These are phyloP conservation scores for Sepioteuthis lessoniana DNA, from an alignment of 2,888 invertebrate species.

Conservation along the genomic window DNA sequence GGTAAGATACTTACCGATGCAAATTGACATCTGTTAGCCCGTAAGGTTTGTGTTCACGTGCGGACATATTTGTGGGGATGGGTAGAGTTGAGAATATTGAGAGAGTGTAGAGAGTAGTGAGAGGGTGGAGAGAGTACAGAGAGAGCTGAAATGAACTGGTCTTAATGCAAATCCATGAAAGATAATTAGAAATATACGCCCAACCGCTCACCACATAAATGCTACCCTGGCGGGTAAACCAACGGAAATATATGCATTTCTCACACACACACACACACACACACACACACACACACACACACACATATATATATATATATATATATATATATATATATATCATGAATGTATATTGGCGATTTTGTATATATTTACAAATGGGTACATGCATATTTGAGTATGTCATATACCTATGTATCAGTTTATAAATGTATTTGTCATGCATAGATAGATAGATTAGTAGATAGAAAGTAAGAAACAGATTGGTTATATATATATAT, in stretches of 20 bases:
- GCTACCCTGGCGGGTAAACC: background rate
- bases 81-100: background rate
- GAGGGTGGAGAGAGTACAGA: too few relatives aligned
- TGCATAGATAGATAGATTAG: too few relatives aligned
- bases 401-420: too few relatives aligned
- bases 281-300: background rate
- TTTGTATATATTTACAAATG: background rate
- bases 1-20: background rate
- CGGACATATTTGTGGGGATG: background rate
- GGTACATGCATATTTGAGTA: background rate
- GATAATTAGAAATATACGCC: background rate
- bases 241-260: background rate
- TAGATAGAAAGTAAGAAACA: too few relatives aligned
- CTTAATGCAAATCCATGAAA: background rate
- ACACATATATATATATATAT: background rate
- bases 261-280: accelerated
- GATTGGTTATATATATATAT: too few relatives aligned
- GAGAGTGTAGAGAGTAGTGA: too few relatives aligned
- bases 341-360: too few relatives aligned
- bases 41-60: background rate
- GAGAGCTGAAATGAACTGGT: background rate
- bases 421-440: too few relatives aligned
- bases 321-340: background rate
- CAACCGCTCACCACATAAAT: background rate
- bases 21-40: background rate